Base-by-base conservation (phyloP, 2,888 invertebrate genomes). In the Conus canariensis region DNA sequence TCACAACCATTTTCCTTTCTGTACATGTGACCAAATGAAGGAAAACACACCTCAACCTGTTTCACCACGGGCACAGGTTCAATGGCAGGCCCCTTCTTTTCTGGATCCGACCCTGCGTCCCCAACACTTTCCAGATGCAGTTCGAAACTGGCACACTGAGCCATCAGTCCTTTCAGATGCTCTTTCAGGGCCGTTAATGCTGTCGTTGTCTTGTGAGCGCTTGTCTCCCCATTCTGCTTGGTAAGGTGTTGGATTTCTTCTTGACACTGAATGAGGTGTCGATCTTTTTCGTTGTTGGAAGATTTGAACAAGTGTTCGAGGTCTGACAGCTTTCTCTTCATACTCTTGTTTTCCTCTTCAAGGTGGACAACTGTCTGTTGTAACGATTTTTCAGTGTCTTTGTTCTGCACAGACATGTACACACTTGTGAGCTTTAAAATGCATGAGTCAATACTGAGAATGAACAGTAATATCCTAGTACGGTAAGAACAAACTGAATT, bases 91-190 rank as follows among this genome's bases (percentile, higher is more conserved):
- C 25, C 64, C 67, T 67, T 60, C 25, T 30, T 86, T 59, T 14
- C 60, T 3, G n/a, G 25, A 9, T 59, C 67, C 12, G 25, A 86
- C 10, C 19, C 58, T 45, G 56, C 58, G 19, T 88, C 87, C 59
- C 85, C 89, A 45, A 86, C 91, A 87, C 93, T 91, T 16, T 94
- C 91, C 58, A 94, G 90, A 67, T 91, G 90, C 67, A 86, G 70
- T 7, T 93, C 94, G 89, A 95, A 88, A 45, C 92, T 91, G 74
- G 93, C 94, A 77, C 95, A 95, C 64, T 93, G 92, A 12, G 90
- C 89, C 9, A 93, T 94, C 14, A 94, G 93, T 22, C 93, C 93
- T 16, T 91, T 91, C 22, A 94, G 88, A 83, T 94, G 93, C 58
- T 93, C 92, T n/a, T 93, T 92, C 25, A 94, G 88, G n/a, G 91